These are phyloP conservation scores for Pecten maximus DNA, from an alignment of 2,888 invertebrate species.

Conservation along the genomic window DNA sequence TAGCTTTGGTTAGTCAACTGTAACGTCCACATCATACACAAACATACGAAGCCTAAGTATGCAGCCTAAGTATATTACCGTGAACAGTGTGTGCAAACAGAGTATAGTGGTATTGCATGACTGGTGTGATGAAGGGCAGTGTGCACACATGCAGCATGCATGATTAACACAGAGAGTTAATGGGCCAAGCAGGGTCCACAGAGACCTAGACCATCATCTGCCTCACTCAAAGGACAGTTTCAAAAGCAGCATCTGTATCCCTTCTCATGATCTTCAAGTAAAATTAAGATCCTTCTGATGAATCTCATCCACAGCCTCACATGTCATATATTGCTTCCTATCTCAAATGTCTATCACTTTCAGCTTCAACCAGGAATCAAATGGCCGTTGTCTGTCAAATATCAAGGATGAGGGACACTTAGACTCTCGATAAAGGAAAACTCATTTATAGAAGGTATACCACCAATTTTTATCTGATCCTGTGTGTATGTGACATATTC, in stretches of 20 bases:
- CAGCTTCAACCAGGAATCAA: not conserved
- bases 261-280: not conserved
- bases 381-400: not conserved
- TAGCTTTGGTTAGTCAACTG: not conserved
- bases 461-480: not conserved
- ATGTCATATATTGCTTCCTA: constrained; percentile 1
- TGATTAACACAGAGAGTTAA: not conserved
- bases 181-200: not conserved
- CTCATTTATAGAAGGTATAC: not conserved
- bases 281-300: not conserved
- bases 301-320: not conserved
- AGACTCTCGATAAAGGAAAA: not conserved
- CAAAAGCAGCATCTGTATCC: not conserved
- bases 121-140: constrained; percentile 8
- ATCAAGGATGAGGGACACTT: not conserved
- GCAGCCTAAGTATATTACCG: not conserved
- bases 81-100: not conserved
- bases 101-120: not conserved
- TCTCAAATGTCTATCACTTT: not conserved
- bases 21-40: not conserved
- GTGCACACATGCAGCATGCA: constrained; percentile 20
- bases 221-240: not conserved
- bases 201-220: not conserved
- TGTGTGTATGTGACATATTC: not conserved
- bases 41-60: not conserved